Base-by-base conservation (phyloP, 2,113 vertebrate species). In the Hucho hucho region DNA sequence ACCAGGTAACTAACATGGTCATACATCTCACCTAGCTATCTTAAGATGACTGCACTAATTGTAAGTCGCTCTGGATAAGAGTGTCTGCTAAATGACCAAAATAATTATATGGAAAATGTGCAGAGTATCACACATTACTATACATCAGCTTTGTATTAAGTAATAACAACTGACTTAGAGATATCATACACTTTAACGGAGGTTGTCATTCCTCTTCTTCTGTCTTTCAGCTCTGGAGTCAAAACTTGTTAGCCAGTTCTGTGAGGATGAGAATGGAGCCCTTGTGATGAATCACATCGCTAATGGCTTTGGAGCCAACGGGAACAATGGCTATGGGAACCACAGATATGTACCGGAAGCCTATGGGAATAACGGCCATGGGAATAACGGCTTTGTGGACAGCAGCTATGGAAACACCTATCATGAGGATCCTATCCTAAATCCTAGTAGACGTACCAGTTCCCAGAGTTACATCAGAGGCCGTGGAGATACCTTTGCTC, bases 181-280 rank as follows among this genome's bases (percentile, higher is more conserved):
- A 70, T 65, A 53, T 37, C 14, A 68, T 32, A 22, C 11, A 64
- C 28, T 9, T 18, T 63, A n/a, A 58, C 46, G 7, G n/a, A 20
- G 29, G 29, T 65, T 65, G 12, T 46, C 61, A 63, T 73, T 1
- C 70, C 3, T 3, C 53, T 82, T 70, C 73, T 1, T 58, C 9
- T 74, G 73, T 85, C 71, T 66, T 84, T 53, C 73, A 96, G 96
- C 94, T 75, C 85, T 98, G 87, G 96, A 98, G 79, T 96, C 94
- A 9, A 93, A 96, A 89, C 92, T 97, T 64, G 94, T 96, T 26
- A 96, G 90, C 79, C 95, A 96, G 56, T 95, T 97, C 85, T 97
- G 96, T 89, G 95, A 97, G 88, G 95, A 97, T 89, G 95, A 96
- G 89, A 95, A 95, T 25, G 93, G 94, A 2, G 94, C 92, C 29